phyloP scores from a whole-genome alignment of 2,888 invertebrate species.

The Limnephilus marmoratus region DNA sequence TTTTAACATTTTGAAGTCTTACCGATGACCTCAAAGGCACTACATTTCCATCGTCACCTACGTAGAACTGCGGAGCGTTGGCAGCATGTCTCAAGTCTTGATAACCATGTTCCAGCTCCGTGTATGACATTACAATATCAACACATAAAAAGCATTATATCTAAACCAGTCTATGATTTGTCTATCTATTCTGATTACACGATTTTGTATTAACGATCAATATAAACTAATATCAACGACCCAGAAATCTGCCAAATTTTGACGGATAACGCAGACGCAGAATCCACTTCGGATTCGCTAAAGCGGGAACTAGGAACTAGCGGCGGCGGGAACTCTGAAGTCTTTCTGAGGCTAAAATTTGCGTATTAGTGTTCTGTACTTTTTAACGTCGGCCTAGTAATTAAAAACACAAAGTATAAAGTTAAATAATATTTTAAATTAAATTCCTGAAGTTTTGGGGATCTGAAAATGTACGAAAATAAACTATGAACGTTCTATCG shows the following conservation, averaged over 20 bases:
- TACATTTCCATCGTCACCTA: constrained; percentile 83
- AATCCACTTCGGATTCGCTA: background rate
- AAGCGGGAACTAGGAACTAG: background rate
- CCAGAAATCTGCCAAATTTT: constrained; percentile 10
- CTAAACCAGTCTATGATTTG: constrained; percentile 11
- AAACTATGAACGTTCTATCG: background rate
- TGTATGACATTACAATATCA: constrained; percentile 86
- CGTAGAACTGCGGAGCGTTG: constrained; percentile 83
- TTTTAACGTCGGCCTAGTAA: background rate
- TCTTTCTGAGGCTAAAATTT: background rate
- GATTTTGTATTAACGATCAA: constrained; percentile 33
- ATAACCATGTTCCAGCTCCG: constrained; percentile 94
- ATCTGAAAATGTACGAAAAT: background rate
- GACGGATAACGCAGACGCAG: constrained; percentile 20
- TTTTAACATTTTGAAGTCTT: constrained; percentile 69
- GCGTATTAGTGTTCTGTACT: background rate
- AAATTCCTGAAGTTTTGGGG: background rate
- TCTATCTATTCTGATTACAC: constrained; percentile 13
- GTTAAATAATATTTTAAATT: background rate
- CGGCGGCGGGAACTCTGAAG: background rate
- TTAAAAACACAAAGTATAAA: background rate
- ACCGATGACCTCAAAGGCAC: constrained; percentile 78
- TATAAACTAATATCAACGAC: constrained; percentile 22
- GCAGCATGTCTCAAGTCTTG: constrained; percentile 88
- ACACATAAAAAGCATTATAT: constrained; percentile 25